These are phyloP conservation scores for Megaustenia siamemsis DNA, from an alignment of 2,888 invertebrate species.

Conservation along the genomic window DNA sequence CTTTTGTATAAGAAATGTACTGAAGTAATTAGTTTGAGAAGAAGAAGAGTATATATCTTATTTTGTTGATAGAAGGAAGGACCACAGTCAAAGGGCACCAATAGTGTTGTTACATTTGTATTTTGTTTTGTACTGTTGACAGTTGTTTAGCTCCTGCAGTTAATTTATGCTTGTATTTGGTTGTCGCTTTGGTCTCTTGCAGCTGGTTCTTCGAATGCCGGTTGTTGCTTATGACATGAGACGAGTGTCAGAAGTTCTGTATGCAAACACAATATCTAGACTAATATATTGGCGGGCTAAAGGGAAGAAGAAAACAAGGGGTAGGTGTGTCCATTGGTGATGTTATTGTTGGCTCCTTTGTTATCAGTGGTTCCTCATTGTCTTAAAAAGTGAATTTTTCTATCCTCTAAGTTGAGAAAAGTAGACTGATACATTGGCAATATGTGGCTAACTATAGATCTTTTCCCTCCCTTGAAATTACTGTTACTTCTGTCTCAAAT, in stretches of 20 bases:
- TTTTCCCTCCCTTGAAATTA: too few relatives aligned
- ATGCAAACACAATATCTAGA: slow-evolving; percentile 50
- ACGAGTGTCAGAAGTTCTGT: slow-evolving; percentile 41
- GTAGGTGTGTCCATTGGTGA: background rate
- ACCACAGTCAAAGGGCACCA: slow-evolving; percentile 18
- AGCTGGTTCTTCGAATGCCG: slow-evolving; percentile 45
- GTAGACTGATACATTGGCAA: too few relatives aligned
- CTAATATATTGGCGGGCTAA: slow-evolving; percentile 51
- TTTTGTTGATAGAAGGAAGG: background rate
- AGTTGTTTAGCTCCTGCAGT: background rate
- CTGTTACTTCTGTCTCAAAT: too few relatives aligned
- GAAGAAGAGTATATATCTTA: background rate
- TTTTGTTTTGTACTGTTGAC: background rate
- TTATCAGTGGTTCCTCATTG: background rate
- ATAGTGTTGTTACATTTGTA: background rate
- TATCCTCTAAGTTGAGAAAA: background rate
- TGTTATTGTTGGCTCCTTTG: background rate
- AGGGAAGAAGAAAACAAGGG: slow-evolving; percentile 2
- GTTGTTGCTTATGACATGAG: slow-evolving; percentile 39
- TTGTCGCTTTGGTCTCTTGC: slow-evolving; percentile 31
- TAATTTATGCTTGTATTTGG: slow-evolving; percentile 10
- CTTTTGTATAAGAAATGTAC: too few relatives aligned
- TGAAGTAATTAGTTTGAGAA: background rate
- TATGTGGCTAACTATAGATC: too few relatives aligned
- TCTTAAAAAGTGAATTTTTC: background rate